Base-by-base conservation (phyloP, 2,888 invertebrate species). In the Chironomus tentans region DNA sequence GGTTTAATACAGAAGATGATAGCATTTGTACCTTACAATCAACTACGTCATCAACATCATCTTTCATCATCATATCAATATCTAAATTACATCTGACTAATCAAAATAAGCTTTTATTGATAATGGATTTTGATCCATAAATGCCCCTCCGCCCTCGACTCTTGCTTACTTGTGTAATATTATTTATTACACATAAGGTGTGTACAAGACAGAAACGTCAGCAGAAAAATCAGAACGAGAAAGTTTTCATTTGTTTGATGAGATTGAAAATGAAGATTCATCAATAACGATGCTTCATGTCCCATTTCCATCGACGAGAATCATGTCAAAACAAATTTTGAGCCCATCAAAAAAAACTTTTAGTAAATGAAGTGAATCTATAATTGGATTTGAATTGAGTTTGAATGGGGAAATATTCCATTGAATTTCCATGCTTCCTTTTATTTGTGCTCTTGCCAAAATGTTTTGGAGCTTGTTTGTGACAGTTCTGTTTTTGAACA, bases 21-120 rank as follows among this genome's bases (percentile, higher is more conserved):
- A 38, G 10, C 38, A 38, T 38, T 38, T 38, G 10, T 56, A 56
- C 56, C 56, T 56, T 56, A 18, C 15, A 56, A 56, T 56, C 56
- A 56, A 18, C 56, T 18, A 56, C 56, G 5, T 65, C 65, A 65
- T 65, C 21, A 24, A 13, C 21, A 65, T 65, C 65, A 65, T 65
- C 65, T 65, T 65, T 22, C 62, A 62, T 62, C 65, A 65, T 65
- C 24, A 65, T 65, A 65, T 65, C 65, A 65, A 65, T 65, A 65
- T 65, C 56, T 24, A 65, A 65, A 65, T 65, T 65, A 65, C 65
- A 13, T 65, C 65, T 65, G 65, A 65, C 65, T 65, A 65, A 65
- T 65, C 65, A 65, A 65, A 65, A 65, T 56, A 65, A 65, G 21
- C 65, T 21, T 65, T 21, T 65, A 13, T 24, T 13, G 18, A 6